phyloP scores from a whole-genome alignment of 2,888 invertebrate genomes.

The Cantharis lateralis region DNA sequence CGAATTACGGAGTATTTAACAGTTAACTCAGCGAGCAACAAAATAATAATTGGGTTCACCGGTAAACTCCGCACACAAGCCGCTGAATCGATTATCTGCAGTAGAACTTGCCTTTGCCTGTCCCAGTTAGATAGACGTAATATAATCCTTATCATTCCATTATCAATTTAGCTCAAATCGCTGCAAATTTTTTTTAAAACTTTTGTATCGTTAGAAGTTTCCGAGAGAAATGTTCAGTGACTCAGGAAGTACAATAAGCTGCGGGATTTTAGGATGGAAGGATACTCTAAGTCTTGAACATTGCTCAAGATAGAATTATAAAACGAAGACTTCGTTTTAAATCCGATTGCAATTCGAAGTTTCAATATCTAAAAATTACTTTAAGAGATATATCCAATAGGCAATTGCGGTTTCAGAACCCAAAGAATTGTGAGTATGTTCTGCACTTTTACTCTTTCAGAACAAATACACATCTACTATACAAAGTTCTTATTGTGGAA shows the following conservation, averaged over 20 bases:
- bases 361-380: background rate
- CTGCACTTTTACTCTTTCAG: too few relatives aligned
- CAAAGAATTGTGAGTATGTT: too few relatives aligned
- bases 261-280: background rate
- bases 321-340: background rate
- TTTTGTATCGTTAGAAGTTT: background rate
- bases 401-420: too few relatives aligned
- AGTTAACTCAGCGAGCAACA: background rate
- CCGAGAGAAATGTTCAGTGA: background rate
- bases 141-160: background rate
- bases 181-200: background rate
- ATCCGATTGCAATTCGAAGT: background rate
- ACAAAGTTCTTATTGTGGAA: too few relatives aligned
- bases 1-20: background rate
- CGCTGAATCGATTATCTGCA: constrained; percentile 4
- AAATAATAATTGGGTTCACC: constrained; percentile 1
- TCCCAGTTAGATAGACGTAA: background rate
- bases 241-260: background rate
- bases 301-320: background rate
- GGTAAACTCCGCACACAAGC: constrained; percentile 1
- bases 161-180: background rate
- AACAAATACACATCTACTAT: too few relatives aligned
- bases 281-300: background rate
- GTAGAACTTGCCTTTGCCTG: background rate
- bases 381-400: background rate